Evolutionary conservation across 2,888 invertebrate species (phyloP).

Genomic region (Globia sparganii): DNA sequence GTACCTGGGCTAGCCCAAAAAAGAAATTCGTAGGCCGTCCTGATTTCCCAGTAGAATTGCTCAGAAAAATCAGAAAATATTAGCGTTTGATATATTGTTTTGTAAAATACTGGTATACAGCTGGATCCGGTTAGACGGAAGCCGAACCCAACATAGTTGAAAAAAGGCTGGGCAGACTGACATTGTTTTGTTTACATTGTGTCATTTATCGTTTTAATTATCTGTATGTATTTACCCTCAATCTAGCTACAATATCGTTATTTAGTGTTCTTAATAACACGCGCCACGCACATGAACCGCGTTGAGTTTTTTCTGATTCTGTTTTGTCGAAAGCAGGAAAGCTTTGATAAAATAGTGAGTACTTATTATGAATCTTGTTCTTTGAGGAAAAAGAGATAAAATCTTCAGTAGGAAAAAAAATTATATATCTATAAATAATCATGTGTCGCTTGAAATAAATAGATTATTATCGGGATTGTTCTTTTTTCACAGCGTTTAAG

Average conservation of each 20-base stretch:
- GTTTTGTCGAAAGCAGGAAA: slow-evolving; percentile 2
- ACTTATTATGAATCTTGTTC: background rate
- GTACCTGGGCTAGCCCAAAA: background rate
- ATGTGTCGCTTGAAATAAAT: background rate
- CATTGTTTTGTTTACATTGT: slow-evolving; percentile 43
- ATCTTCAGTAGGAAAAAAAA: background rate
- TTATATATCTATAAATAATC: too few species aligned
- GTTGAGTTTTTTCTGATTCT: slow-evolving; percentile 13
- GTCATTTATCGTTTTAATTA: slow-evolving; percentile 32
- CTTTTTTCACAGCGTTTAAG: too few species aligned
- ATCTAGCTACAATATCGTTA: slow-evolving; percentile 32
- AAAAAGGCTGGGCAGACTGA: too few species aligned
- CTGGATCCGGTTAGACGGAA: too few species aligned
- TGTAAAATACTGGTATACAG: slow-evolving; percentile 4
- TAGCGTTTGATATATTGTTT: slow-evolving; percentile 42
- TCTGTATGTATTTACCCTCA: slow-evolving; percentile 46
- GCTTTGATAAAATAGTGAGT: background rate
- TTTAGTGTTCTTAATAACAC: slow-evolving; percentile 39
- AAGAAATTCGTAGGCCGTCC: background rate
- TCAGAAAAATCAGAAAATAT: slow-evolving; percentile 28
- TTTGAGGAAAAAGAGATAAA: slow-evolving; percentile 5
- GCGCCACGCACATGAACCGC: slow-evolving; percentile 21
- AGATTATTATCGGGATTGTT: background rate
- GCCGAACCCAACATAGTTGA: too few species aligned
- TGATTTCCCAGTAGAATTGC: slow-evolving; percentile 17